phyloP scores from a whole-genome alignment of 2,113 vertebrate genomes.

The Pontoporia blainvillei region DNA sequence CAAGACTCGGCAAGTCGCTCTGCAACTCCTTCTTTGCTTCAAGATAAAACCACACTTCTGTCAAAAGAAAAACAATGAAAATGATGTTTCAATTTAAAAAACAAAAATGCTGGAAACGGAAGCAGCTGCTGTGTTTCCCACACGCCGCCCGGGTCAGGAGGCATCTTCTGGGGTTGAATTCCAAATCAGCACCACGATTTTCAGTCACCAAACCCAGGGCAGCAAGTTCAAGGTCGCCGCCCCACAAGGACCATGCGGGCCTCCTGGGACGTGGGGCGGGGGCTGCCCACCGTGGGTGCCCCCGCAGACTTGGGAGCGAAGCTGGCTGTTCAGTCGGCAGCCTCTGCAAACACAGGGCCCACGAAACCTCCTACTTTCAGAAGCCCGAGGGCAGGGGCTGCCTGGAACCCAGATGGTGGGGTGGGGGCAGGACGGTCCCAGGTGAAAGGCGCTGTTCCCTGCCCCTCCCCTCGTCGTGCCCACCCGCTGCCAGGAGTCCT shows the following conservation, averaged over 20 bases:
- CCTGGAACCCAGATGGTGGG: background rate
- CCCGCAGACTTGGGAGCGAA: fast-evolving
- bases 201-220: background rate
- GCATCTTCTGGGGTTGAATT: background rate
- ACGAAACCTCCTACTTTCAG: fast-evolving
- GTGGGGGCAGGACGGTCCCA: background rate
- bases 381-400: background rate
- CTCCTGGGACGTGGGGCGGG: fast-evolving
- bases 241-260: fast-evolving
- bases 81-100: conserved; percentile 13
- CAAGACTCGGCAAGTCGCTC: background rate
- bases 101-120: background rate
- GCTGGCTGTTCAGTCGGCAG: fast-evolving
- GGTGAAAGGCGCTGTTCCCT: background rate
- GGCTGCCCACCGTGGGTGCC: fast-evolving
- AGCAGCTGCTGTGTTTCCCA: background rate
- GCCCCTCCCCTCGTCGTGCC: background rate
- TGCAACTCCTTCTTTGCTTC: background rate
- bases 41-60: conserved; percentile 5
- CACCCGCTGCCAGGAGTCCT: background rate
- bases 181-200: background rate
- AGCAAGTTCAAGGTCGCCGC: fast-evolving
- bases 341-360: background rate
- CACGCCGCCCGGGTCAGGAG: fast-evolving
- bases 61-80: conserved; percentile 33